Conservation (phyloP, 2,797 vertebrate genomes). For the Falco novaeseelandiae region DNA sequence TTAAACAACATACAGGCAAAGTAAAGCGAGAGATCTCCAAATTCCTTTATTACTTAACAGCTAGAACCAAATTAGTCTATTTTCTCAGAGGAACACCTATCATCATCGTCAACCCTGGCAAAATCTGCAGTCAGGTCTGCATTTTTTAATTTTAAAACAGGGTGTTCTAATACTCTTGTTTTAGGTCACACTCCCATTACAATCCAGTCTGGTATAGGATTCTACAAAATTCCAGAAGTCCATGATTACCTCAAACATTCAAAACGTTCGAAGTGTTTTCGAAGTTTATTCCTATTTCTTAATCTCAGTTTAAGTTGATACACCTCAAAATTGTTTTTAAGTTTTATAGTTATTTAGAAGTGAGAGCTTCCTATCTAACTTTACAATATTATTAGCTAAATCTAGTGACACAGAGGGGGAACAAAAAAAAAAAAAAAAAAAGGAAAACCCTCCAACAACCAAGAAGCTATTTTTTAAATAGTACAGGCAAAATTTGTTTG, state of each 20-base stretch:
- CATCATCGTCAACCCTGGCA: neutral
- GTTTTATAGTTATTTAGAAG: neutral
- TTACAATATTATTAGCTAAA: neutral
- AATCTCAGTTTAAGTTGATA: neutral
- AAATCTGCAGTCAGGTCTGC: neutral
- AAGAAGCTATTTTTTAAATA: neutral
- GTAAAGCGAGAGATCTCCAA: neutral
- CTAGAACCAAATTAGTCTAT: neutral
- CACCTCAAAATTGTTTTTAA: neutral
- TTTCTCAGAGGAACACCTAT: neutral
- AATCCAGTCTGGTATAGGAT: neutral
- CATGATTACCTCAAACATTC: neutral
- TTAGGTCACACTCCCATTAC: neutral
- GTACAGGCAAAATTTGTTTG: neutral
- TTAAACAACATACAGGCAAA: neutral
- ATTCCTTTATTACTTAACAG: neutral
- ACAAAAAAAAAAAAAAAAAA: too few species aligned
- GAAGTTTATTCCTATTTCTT: neutral
- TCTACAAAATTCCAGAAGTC: neutral
- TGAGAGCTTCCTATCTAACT: neutral
- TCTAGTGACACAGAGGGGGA: neutral
- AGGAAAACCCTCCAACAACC: neutral
- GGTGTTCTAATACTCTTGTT: neutral
- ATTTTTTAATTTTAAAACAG: neutral
- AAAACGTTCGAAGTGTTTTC: neutral